A percentile compares a stretch with the other conserved stretches of the same genome.
These are phyloP conservation scores for Campoplex capitator DNA, from an alignment of 2,888 invertebrate genomes.

Conservation along the genomic window DNA sequence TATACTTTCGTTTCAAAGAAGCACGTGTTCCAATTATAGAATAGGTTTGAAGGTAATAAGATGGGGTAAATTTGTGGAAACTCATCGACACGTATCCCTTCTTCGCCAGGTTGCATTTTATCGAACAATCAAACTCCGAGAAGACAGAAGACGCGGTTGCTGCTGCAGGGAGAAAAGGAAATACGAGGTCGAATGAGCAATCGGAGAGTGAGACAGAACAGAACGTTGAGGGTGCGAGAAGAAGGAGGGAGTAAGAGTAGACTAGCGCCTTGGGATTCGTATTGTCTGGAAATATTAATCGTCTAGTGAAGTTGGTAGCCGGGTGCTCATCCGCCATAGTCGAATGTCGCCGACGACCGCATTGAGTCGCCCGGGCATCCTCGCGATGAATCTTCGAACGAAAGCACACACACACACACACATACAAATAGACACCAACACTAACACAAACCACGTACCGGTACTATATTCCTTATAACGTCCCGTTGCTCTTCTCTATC, in stretches of 20 bases:
- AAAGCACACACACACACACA: conserved; percentile 3
- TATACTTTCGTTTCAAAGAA: background rate
- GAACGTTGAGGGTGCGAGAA: background rate
- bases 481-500: conserved; percentile 49
- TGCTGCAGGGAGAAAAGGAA: conserved; percentile 68
- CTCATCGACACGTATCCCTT: background rate
- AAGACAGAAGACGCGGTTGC: conserved; percentile 51
- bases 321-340: conserved; percentile 46
- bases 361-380: conserved; percentile 48
- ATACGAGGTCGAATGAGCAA: conserved; percentile 70
- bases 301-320: conserved; percentile 75
- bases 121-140: conserved; percentile 43
- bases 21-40: background rate
- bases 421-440: conserved; percentile 3
- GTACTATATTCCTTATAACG: conserved; percentile 54
- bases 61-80: background rate
- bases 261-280: conserved; percentile 68
- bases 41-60: background rate
- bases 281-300: conserved; percentile 82
- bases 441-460: conserved; percentile 39
- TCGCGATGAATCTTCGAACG: conserved; percentile 49
- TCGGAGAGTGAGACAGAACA: background rate
- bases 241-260: background rate
- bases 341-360: conserved; percentile 58
- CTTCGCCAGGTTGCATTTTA: conserved; percentile 15